A percentile compares a stretch with the other conserved stretches of the same genome.
These are phyloP conservation scores for Sebastes schlegelii DNA, from an alignment of 2,113 vertebrate genomes.

Conservation along the genomic window DNA sequence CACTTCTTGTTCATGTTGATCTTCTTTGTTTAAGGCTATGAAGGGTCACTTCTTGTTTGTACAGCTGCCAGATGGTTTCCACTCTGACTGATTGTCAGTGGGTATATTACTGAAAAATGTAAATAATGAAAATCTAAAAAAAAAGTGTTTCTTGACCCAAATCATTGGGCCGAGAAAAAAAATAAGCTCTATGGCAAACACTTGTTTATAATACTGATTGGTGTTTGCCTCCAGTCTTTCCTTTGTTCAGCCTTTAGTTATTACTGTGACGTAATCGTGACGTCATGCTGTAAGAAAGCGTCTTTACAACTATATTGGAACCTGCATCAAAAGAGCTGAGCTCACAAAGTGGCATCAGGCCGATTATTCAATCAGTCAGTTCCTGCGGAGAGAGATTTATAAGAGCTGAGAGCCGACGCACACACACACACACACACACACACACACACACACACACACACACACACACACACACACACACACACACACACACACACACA, in stretches of 20 bases:
- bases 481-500: constrained; percentile 30
- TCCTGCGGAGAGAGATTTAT: constrained; percentile 56
- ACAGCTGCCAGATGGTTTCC: constrained; percentile 41
- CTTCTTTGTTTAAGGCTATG: constrained; percentile 4
- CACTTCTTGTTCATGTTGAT: background rate
- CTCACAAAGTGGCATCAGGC: constrained; percentile 44
- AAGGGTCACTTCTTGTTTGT: constrained; percentile 5
- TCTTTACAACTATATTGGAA: background rate
- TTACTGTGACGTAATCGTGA: too few relatives aligned
- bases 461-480: constrained; percentile 46
- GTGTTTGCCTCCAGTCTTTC: too few relatives aligned
- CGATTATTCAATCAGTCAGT: constrained; percentile 55
- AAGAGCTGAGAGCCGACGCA: constrained; percentile 34
- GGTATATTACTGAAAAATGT: background rate
- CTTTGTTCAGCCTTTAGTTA: too few relatives aligned
- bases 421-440: constrained; percentile 38
- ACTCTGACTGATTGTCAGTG: background rate
- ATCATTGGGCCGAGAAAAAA: too few relatives aligned
- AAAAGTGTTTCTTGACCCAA: too few relatives aligned
- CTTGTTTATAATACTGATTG: too few relatives aligned
- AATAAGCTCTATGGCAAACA: too few relatives aligned
- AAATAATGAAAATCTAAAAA: too few relatives aligned
- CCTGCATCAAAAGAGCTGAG: constrained; percentile 26
- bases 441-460: constrained; percentile 34
- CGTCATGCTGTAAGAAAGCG: too few relatives aligned